phyloP scores from a whole-genome alignment of 2,888 invertebrate species.

The Danaus chrysippus region DNA sequence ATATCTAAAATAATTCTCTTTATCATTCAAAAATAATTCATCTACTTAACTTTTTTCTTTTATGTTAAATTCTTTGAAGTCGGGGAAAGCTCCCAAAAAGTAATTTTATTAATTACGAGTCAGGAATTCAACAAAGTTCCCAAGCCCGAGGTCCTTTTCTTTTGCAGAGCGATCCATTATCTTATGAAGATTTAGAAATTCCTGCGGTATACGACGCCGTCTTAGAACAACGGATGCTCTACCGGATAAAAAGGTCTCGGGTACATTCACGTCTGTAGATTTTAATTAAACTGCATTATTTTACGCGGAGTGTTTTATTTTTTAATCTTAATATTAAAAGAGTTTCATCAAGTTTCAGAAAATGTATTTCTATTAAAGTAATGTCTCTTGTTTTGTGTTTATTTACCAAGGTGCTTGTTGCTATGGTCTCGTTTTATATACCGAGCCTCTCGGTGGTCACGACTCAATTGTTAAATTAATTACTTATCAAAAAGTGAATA shows the following conservation, averaged over 20 bases:
- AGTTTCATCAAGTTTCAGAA: not conserved
- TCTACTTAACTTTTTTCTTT: constrained; percentile 78
- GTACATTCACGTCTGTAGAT: constrained; percentile 27
- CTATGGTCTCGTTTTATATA: not conserved
- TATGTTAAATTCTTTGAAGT: constrained; percentile 78
- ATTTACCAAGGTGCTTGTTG: not conserved
- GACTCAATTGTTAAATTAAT: constrained; percentile 17
- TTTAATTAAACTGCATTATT: constrained; percentile 24
- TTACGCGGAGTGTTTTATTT: not conserved
- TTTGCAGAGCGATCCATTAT: constrained; percentile 76
- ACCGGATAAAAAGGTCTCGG: constrained; percentile 29
- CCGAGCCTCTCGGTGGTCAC: not conserved
- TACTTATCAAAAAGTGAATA: constrained; percentile 22
- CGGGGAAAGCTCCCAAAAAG: constrained; percentile 77
- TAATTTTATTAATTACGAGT: constrained; percentile 80
- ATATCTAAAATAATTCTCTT: constrained; percentile 72
- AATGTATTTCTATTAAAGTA: not conserved
- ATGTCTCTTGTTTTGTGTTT: not conserved
- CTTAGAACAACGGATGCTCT: constrained; percentile 34
- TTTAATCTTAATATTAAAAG: not conserved
- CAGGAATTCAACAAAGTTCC: constrained; percentile 78
- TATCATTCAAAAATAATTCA: constrained; percentile 77
- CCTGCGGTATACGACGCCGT: constrained; percentile 60
- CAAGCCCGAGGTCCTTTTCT: constrained; percentile 72
- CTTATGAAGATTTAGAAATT: constrained; percentile 78